Base-by-base conservation (phyloP, 2,113 vertebrate genomes). In the Zapus hudsonius region DNA sequence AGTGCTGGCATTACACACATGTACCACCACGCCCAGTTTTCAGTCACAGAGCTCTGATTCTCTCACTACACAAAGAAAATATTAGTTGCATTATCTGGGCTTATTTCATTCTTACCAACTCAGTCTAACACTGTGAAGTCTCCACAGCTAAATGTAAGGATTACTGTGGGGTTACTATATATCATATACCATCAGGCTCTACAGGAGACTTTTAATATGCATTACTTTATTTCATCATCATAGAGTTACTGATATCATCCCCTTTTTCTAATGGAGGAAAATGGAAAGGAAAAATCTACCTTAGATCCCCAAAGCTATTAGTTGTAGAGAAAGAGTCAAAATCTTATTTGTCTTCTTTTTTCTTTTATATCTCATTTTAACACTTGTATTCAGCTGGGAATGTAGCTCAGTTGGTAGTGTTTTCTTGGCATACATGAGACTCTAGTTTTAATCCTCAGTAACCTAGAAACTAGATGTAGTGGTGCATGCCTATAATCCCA, bases 51-150 rank as follows among this genome's bases (percentile, higher is more conserved):
- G 15, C 64, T 90, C 55, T n/a, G 33, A 47, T 42, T 44, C 76
- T 76, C 76, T 55, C 1, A 80, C 73, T 66, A 93, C n/a, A 67
- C 67, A 80, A 90, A 81, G 75, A 73, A 11, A 29, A 23, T 9
- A 66, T 63, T 31, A 78, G 67, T 19, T 73, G 31, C 0, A 55
- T 81, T 90, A 85, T 31, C 70, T 83, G 38, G 38, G 20, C 33
- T 40, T 72, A 57, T 36, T 84, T 95, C 59, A 84, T 31, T 52
- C 81, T 86, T 76, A 89, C 44, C n/a, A 86, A 64, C 23, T 86
- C 29, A 84, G 63, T n/a, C 76, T 80, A 80, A 66, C 1, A 47
- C 93, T 40, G n/a, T n/a, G 73, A 92, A 84, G 20, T 38, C 36
- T 91, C 76, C 80, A 91, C 2, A 90, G 64, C 7, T 55, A 44